A percentile compares a stretch with the other conserved stretches of the same genome.
Evolutionary conservation across 2,113 vertebrate species (phyloP).

Genomic region (Neofelis nebulosa): DNA sequence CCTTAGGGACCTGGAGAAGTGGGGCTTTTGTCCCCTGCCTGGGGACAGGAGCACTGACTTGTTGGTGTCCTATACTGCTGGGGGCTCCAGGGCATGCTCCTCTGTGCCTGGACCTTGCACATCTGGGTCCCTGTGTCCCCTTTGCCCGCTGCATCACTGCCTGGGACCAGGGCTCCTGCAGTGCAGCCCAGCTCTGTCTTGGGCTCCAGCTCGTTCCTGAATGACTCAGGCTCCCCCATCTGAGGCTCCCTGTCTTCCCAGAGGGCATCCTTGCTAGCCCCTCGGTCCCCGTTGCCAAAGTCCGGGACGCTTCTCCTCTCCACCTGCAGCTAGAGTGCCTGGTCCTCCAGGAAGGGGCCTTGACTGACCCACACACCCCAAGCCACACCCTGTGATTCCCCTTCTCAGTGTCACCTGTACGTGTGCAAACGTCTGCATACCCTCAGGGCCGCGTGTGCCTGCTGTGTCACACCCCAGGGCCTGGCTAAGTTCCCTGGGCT

Average conservation of each 20-base stretch:
- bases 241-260: too few species aligned
- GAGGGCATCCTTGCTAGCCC: fast-evolving
- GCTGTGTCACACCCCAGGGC: not conserved
- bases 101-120: not conserved
- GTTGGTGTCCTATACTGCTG: not conserved
- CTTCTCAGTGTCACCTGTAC: fast-evolving
- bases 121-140: not conserved
- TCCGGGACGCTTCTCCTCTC: not conserved
- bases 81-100: not conserved
- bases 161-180: not conserved
- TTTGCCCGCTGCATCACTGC: fast-evolving
- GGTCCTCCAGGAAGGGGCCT: not conserved
- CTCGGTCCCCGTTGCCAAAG: not conserved
- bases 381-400: fast-evolving
- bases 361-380: too few species aligned
- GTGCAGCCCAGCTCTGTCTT: not conserved
- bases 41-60: not conserved
- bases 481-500: fast-evolving
- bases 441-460: too few species aligned
- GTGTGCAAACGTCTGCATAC: not conserved
- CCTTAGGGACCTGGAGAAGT: fast-evolving
- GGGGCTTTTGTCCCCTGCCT: not conserved
- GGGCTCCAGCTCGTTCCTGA: not conserved
- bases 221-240: not conserved
- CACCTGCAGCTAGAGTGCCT: not conserved